Percentiles rank a stretch among this genome's conserved stretches.
Conservation (phyloP, 2,888 invertebrate species). For the Apamea anceps region DNA sequence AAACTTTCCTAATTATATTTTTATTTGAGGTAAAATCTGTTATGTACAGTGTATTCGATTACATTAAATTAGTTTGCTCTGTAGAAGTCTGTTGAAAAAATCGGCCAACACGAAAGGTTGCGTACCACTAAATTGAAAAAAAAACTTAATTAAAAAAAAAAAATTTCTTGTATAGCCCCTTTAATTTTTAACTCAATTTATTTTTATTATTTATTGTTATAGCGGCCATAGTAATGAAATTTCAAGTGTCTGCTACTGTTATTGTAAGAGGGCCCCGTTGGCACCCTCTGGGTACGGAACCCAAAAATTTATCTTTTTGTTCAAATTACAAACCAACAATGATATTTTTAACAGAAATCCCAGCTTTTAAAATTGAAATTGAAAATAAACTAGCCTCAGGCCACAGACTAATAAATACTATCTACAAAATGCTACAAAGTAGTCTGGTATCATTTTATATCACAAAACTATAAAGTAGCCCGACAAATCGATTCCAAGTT, state of each 20-base stretch:
- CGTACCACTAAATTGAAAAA: too few species aligned
- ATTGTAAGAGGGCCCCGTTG: too few species aligned
- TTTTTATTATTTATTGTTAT: neutral
- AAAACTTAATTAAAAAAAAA: too few species aligned
- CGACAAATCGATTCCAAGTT: conserved; percentile 62
- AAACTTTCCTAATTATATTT: too few species aligned
- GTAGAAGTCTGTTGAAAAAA: too few species aligned
- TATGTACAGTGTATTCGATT: too few species aligned
- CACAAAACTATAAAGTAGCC: conserved; percentile 46
- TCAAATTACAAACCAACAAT: neutral
- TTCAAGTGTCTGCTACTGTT: neutral
- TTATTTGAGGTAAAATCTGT: too few species aligned
- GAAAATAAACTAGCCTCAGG: conserved; percentile 2
- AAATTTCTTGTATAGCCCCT: neutral
- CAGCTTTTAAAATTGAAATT: neutral
- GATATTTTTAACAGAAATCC: neutral
- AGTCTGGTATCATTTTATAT: conserved; percentile 50
- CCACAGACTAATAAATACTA: conserved; percentile 22
- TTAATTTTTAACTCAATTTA: neutral
- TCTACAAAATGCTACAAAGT: conserved; percentile 19
- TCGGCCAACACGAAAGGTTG: too few species aligned
- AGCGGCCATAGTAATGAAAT: neutral
- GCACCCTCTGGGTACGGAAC: too few species aligned
- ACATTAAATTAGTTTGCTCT: too few species aligned
- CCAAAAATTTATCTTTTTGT: too few species aligned